Evolutionary conservation across 2,888 invertebrate species (phyloP).

Genomic region (Caenorhabditis doughertyi): DNA sequence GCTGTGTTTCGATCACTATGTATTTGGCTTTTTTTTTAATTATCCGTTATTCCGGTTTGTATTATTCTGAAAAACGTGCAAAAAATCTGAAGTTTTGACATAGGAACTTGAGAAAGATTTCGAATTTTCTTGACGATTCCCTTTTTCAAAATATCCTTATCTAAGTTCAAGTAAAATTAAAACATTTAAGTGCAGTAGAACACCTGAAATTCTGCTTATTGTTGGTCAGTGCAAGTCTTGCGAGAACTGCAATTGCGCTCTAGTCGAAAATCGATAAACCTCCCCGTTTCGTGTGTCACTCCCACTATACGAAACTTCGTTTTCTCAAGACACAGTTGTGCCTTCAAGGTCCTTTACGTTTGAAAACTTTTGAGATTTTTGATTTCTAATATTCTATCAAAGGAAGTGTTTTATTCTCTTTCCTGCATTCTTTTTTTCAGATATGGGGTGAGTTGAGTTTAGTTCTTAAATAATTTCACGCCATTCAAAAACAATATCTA

Average conservation of each 20-base stretch:
- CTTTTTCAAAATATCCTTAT: too few relatives aligned
- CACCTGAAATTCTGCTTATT: too few relatives aligned
- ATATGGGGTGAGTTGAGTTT: slow-evolving; percentile 61
- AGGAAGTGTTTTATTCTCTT: neutral
- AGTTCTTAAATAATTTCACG: too few relatives aligned
- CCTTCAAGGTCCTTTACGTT: neutral
- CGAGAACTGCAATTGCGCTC: slow-evolving; percentile 21
- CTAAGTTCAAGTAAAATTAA: too few relatives aligned
- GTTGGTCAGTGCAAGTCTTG: neutral
- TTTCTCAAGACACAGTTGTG: neutral
- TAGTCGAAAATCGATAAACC: slow-evolving; percentile 3
- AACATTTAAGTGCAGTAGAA: too few relatives aligned
- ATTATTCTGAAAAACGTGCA: too few relatives aligned
- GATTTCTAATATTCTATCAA: neutral
- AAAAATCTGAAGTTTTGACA: too few relatives aligned
- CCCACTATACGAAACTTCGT: slow-evolving; percentile 15
- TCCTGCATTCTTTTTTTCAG: slow-evolving; percentile 46
- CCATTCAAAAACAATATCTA: neutral
- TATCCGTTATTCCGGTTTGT: neutral
- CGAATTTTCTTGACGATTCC: too few relatives aligned
- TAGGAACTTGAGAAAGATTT: too few relatives aligned
- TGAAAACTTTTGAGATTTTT: neutral
- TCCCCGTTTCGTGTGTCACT: slow-evolving; percentile 2
- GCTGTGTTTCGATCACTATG: neutral
- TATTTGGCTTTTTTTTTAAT: neutral